Evolutionary conservation across 2,113 vertebrate genomes (phyloP).

Genomic region (Aphyosemion australe): DNA sequence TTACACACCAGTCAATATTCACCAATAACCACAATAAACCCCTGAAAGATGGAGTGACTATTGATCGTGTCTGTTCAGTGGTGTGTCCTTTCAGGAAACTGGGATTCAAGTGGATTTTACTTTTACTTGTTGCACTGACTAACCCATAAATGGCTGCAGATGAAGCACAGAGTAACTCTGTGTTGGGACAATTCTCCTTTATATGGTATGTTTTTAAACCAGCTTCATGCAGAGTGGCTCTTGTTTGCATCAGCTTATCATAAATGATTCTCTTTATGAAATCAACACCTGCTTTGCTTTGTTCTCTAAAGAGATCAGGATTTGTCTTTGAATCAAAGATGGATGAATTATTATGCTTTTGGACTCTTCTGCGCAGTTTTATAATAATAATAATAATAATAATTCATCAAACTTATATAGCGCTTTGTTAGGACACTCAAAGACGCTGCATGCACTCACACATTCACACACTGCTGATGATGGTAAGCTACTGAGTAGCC

Average conservation of each 20-base stretch:
- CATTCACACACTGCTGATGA: too few species aligned
- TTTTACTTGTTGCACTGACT: background rate
- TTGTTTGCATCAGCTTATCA: constrained; percentile 52
- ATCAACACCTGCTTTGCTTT: constrained; percentile 44
- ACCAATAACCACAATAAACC: background rate
- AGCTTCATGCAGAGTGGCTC: constrained; percentile 40
- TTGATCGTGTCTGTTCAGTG: background rate
- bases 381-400: too few species aligned
- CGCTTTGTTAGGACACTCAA: too few species aligned
- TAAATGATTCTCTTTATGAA: constrained; percentile 45
- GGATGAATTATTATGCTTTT: constrained; percentile 47
- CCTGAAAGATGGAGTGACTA: background rate
- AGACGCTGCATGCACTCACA: too few species aligned
- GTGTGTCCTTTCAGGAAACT: background rate
- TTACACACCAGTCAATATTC: background rate
- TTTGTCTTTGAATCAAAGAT: constrained; percentile 70
- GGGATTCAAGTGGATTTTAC: background rate
- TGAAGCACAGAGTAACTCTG: background rate
- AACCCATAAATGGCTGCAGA: background rate
- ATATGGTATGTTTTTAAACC: constrained; percentile 46
- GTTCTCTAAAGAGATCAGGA: constrained; percentile 60
- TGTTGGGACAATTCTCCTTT: constrained; percentile 23
- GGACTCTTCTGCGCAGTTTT: constrained; percentile 43
- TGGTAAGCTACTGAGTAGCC: too few species aligned
- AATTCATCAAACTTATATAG: too few species aligned